These are phyloP conservation scores for Ailurus styani DNA, from an alignment of 2,113 vertebrate species.

Conservation along the genomic window DNA sequence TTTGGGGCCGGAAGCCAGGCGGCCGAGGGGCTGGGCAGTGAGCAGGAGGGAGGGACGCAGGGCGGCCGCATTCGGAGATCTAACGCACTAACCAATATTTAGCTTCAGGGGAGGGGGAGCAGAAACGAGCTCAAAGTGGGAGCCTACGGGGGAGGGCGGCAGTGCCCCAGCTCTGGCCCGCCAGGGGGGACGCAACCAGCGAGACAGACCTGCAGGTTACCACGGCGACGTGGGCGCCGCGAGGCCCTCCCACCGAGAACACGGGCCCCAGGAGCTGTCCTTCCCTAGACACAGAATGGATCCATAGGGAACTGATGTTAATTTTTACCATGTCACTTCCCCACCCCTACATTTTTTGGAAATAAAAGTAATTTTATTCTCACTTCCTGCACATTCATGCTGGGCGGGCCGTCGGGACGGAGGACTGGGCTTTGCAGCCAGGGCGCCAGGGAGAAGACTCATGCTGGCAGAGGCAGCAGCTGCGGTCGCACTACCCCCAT, in stretches of 20 bases:
- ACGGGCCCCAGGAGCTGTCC: background rate
- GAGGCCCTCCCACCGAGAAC: background rate
- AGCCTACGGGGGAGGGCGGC: too few species aligned
- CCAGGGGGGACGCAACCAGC: background rate
- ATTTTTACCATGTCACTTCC: conserved; percentile 34
- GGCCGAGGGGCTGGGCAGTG: background rate
- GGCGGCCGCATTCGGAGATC: background rate
- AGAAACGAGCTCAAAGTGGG: background rate
- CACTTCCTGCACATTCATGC: background rate
- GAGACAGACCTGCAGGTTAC: background rate
- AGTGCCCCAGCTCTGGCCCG: background rate
- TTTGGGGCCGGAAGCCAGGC: background rate
- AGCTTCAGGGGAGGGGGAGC: background rate
- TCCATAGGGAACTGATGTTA: background rate
- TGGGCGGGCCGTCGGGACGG: background rate
- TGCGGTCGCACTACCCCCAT: fast-evolving
- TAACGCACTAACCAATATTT: conserved; percentile 54
- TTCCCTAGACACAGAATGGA: background rate
- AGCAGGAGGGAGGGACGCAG: background rate
- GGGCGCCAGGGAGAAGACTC: background rate
- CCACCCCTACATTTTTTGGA: conserved; percentile 12
- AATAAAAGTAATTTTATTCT: conserved; percentile 72
- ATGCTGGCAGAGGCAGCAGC: too few species aligned
- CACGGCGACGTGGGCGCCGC: too few species aligned
- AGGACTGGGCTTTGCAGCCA: background rate